Evolutionary conservation across 2,888 invertebrate species (phyloP).

Genomic region (Cistogaster globosa): DNA sequence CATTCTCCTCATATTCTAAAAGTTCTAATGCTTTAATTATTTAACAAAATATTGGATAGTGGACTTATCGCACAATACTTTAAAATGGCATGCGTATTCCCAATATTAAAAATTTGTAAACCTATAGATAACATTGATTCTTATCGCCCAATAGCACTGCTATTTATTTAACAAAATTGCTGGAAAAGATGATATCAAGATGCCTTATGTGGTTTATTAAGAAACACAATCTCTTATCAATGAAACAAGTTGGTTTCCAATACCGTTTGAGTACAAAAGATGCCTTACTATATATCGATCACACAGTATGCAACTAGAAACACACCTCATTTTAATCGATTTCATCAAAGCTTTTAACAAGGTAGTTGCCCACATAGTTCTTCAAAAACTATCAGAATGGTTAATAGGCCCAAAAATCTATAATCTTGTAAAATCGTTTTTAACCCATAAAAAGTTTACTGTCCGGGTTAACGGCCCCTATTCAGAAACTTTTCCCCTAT

Average conservation of each 20-base stretch:
- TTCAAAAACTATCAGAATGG: not conserved
- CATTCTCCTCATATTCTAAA: not conserved
- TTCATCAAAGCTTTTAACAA: constrained; percentile 6
- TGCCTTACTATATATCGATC: not conserved
- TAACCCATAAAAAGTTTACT: not conserved
- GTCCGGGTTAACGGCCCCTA: not conserved
- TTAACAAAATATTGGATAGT: not conserved
- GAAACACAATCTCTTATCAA: not conserved
- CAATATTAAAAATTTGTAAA: not conserved
- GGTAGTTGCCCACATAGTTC: not conserved
- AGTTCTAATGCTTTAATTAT: not conserved
- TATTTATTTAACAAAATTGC: not conserved
- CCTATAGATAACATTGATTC: not conserved
- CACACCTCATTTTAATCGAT: not conserved
- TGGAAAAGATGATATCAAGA: not conserved
- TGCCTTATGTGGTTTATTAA: not conserved
- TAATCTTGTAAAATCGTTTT: not conserved
- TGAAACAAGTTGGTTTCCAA: not conserved
- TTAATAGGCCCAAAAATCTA: not conserved
- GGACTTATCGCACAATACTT: no score
- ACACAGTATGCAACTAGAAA: not conserved
- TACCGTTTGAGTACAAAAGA: not conserved
- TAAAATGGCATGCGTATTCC: not conserved
- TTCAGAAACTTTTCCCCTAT: not conserved
- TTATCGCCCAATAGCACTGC: not conserved